Evolutionary conservation across 2,888 invertebrate genomes (phyloP), one percentile per base, ranked within the genome.

Genomic region (Labia minor): DNA sequence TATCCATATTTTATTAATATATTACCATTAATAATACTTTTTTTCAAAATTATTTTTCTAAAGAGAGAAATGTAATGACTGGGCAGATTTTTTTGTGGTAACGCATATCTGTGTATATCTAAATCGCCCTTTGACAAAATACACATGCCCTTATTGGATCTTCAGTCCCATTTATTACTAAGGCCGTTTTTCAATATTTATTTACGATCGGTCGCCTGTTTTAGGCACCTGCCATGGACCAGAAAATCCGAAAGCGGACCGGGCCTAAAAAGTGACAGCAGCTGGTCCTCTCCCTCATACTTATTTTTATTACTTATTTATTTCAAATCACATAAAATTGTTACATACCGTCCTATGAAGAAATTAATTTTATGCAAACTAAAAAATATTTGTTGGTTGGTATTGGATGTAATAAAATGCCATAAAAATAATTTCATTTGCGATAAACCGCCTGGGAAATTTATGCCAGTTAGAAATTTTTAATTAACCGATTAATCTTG

Each of bases 401-500:
- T 4, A 49, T 49, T 49, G 3, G 14, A 49, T 49, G 49, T 49
- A 14, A 49, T 49, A 49, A 49, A 49, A 49, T 16, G n/a, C 49
- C 49, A 49, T 49, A 49, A 49, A 49, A 49, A 49, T 49, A 11
- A 49, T 49, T 49, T 14, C 16, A 49, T 49, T n/a, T 49, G n/a
- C 49, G 49, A 49, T 49, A 49, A 49, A 49, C 14, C 49, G 49
- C 49, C 49, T 49, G 49, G 49, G 49, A 49, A 49, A 49, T 49
- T 49, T 49, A 49, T 49, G 49, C 14, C 49, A 16, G 49, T 49
- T 49, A n/a, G 49, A 49, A 49, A 49, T 49, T 49, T 49, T 49
- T 49, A 49, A 49, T 49, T 49, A 49, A 49, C 49, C 49, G 49
- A 49, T 49, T 49, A 49, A 49, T 49, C 49, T 49, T 49, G 49